phyloP scores from a whole-genome alignment of 2,797 vertebrate species.

The Oceanodroma leucorhoa region DNA sequence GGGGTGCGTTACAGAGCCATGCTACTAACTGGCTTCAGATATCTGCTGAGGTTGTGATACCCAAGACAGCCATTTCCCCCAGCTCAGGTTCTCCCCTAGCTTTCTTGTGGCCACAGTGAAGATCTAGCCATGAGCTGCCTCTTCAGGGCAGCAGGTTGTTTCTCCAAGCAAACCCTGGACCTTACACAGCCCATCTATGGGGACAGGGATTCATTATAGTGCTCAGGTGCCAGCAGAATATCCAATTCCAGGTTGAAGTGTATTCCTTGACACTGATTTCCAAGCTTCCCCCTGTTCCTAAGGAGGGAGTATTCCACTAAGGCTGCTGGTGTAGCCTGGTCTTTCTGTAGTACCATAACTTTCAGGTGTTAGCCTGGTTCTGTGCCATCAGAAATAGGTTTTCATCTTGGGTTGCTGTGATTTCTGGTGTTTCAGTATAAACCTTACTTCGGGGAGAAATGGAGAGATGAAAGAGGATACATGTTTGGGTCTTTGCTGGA shows the following conservation, averaged over 20 bases:
- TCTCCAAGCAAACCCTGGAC: neutral
- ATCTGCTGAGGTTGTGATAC: neutral
- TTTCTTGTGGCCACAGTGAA: neutral
- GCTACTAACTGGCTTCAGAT: neutral
- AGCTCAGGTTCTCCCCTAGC: neutral
- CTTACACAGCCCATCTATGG: neutral
- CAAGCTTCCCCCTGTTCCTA: neutral
- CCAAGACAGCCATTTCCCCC: rapidly evolving
- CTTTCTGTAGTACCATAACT: neutral
- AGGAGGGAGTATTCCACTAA: neutral
- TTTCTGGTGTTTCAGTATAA: neutral
- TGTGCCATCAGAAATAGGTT: neutral
- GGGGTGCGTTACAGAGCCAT: neutral
- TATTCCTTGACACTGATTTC: neutral
- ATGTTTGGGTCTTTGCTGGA: neutral
- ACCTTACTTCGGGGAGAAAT: neutral
- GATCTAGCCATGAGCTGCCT: neutral
- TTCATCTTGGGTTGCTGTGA: neutral
- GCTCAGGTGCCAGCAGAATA: neutral
- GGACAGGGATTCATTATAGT: neutral
- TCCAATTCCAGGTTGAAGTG: neutral
- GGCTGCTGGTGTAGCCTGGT: neutral
- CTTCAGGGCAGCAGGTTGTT: neutral
- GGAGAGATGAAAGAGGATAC: neutral
- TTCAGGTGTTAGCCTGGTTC: neutral